phyloP scores from a whole-genome alignment of 2,888 invertebrate species.

The Phania funesta region DNA sequence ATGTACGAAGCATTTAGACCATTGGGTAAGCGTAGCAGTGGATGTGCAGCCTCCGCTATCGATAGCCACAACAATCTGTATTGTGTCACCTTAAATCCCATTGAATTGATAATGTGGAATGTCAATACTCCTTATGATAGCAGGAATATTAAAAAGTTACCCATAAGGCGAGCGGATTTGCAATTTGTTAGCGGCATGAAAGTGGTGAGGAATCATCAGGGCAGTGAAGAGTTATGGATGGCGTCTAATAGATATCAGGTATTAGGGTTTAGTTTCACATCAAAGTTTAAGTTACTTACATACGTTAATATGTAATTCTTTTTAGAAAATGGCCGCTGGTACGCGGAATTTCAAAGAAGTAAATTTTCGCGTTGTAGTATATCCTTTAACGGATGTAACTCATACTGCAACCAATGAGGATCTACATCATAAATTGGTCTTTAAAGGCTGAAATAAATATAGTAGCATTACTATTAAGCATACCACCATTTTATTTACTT shows the following conservation, averaged over 20 bases:
- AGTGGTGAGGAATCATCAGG: slow-evolving; percentile 82
- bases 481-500: no score
- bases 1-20: slow-evolving; percentile 81
- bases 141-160: slow-evolving; percentile 82
- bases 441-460: slow-evolving; percentile 60
- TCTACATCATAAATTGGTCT: slow-evolving; percentile 70
- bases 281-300: not conserved
- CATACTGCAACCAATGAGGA: slow-evolving; percentile 64
- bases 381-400: slow-evolving; percentile 69
- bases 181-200: slow-evolving; percentile 90
- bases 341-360: slow-evolving; percentile 80
- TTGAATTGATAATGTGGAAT: slow-evolving; percentile 89
- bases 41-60: slow-evolving; percentile 87
- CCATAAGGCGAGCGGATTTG: slow-evolving; percentile 82
- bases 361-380: slow-evolving; percentile 75
- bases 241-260: slow-evolving; percentile 86
- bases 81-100: slow-evolving; percentile 86
- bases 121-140: slow-evolving; percentile 83
- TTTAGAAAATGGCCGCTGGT: slow-evolving; percentile 83
- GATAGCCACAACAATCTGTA: slow-evolving; percentile 75
- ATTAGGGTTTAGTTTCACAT: not conserved
- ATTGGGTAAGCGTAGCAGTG: slow-evolving; percentile 83
- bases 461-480: no score
- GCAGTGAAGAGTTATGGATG: slow-evolving; percentile 85
- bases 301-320: not conserved